A percentile compares a stretch with the other conserved stretches of the same genome.
These are phyloP conservation scores for Pachyrhynchus sulphureomaculatus DNA, from an alignment of 1,140 invertebrate species.

Conservation along the genomic window DNA sequence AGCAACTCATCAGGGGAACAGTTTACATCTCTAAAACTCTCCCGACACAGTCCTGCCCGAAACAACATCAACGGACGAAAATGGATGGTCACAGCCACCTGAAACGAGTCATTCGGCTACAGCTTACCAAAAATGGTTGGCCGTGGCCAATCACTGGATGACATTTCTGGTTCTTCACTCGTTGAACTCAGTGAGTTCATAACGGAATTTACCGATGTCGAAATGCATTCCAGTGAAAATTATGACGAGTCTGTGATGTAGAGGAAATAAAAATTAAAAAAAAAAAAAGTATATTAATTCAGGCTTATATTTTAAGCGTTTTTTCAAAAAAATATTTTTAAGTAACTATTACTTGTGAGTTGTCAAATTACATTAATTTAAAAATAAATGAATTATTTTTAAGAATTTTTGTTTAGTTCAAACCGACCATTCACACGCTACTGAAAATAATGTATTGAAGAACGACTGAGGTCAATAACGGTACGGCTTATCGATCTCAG, in stretches of 20 bases:
- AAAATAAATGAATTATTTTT: too few relatives aligned
- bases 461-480: too few relatives aligned
- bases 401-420: too few relatives aligned
- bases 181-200: conserved; percentile 38
- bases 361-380: too few relatives aligned
- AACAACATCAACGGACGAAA: conserved; percentile 36
- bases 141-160: conserved; percentile 17
- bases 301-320: too few relatives aligned
- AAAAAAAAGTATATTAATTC: not conserved
- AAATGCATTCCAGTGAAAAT: conserved; percentile 20
- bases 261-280: not conserved
- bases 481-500: too few relatives aligned
- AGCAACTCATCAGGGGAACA: conserved; percentile 50
- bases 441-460: too few relatives aligned
- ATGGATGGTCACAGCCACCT: conserved; percentile 47
- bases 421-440: too few relatives aligned
- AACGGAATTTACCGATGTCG: conserved; percentile 39
- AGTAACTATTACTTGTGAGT: too few relatives aligned
- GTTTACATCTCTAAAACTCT: conserved; percentile 42
- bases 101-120: conserved; percentile 34
- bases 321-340: too few relatives aligned
- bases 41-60: conserved; percentile 29
- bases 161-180: conserved; percentile 42
- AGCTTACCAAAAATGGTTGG: not conserved
- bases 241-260: conserved; percentile 36